These are phyloP conservation scores for Melanotaenia trifasciata DNA, from an alignment of 2,797 vertebrate genomes.

Conservation along the genomic window DNA sequence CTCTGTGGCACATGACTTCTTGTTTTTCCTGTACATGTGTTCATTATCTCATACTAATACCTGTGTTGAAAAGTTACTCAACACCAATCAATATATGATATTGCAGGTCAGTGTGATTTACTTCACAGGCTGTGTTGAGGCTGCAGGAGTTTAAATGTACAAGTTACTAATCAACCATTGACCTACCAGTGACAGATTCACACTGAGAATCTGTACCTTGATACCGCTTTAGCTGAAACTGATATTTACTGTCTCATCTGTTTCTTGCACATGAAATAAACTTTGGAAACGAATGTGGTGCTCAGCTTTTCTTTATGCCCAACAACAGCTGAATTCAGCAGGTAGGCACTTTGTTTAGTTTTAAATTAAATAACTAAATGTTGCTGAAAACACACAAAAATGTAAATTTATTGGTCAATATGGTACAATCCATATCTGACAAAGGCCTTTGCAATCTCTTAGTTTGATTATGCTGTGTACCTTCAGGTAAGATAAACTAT, in stretches of 20 bases:
- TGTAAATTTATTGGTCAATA: background rate
- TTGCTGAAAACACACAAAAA: background rate
- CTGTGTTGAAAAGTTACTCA: background rate
- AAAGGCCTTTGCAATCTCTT: background rate
- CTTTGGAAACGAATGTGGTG: background rate
- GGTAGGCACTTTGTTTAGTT: background rate
- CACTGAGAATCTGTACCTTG: background rate
- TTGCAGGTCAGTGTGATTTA: background rate
- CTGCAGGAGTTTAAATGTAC: background rate
- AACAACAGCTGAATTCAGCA: background rate
- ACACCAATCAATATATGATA: background rate
- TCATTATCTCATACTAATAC: background rate
- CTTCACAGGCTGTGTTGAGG: background rate
- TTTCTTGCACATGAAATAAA: background rate
- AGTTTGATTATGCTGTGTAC: background rate
- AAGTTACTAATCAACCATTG: background rate
- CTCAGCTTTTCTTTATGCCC: background rate
- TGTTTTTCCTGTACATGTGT: background rate
- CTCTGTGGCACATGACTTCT: background rate
- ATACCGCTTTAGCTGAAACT: background rate
- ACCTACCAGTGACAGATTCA: no score
- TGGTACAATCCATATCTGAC: background rate
- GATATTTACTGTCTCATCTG: background rate
- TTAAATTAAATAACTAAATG: background rate
- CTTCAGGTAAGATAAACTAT: accelerated